A percentile compares a stretch with the other conserved stretches of the same genome.
phyloP scores from a whole-genome alignment of 2,888 invertebrate genomes.

The Cerastis rubricosa region DNA sequence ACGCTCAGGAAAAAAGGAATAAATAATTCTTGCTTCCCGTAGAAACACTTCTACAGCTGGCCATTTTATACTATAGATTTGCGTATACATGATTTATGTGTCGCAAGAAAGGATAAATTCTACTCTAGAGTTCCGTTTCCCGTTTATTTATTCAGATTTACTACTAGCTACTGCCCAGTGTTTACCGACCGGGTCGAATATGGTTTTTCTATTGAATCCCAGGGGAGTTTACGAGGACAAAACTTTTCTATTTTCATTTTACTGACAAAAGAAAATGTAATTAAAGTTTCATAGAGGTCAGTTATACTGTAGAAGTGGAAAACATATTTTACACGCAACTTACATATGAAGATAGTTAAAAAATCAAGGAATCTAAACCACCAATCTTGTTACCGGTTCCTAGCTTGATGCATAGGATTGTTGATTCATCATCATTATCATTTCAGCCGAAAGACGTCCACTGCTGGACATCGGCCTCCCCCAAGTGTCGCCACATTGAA shows the following conservation, averaged over 20 bases:
- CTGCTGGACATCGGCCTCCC: no score
- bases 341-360: neutral
- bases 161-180: neutral
- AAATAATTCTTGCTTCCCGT: constrained; percentile 4
- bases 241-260: constrained; percentile 36
- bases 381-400: neutral
- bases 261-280: constrained; percentile 21
- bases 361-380: neutral
- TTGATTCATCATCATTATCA: no score
- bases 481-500: no score
- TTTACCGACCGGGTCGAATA: constrained; percentile 4
- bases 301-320: neutral
- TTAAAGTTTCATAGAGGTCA: constrained; percentile 25
- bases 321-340: neutral
- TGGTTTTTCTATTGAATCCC: constrained; percentile 22
- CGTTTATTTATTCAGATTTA: constrained; percentile 43
- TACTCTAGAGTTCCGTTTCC: constrained; percentile 7
- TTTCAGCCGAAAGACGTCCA: no score
- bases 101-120: constrained; percentile 23
- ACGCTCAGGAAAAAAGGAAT: neutral
- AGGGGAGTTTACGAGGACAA: constrained; percentile 14
- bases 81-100: constrained; percentile 29
- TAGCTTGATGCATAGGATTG: no score
- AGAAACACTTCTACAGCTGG: neutral
- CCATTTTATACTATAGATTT: constrained; percentile 19